Percentiles rank a stretch among this genome's conserved stretches.
phyloP scores from a whole-genome alignment of 2,888 invertebrate genomes.

The Leptinotarsa peninsularis region DNA sequence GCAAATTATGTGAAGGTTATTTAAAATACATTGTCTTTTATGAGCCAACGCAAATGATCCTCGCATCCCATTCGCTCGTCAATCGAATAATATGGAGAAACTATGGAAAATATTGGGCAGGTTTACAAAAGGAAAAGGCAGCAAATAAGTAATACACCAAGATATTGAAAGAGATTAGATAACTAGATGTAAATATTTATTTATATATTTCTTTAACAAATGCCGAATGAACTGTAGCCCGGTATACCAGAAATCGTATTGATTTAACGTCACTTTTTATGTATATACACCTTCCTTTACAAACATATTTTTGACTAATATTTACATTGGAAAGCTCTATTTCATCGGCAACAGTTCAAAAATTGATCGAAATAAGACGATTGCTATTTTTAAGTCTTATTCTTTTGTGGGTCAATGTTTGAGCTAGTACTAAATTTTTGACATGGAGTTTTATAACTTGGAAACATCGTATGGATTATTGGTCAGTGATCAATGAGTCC shows the following conservation, averaged over 20 bases:
- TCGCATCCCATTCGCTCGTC: no score
- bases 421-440: conserved; percentile 43
- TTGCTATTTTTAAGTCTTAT: conserved; percentile 59
- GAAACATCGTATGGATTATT: background rate
- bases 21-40: no score
- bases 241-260: background rate
- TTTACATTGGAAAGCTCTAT: conserved; percentile 1
- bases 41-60: no score
- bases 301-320: conserved; percentile 20
- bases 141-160: no score
- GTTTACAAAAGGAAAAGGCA: no score
- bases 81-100: no score
- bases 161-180: no score
- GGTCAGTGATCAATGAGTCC: background rate
- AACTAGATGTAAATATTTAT: no score
- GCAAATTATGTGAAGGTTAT: no score
- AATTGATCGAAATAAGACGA: conserved; percentile 64
- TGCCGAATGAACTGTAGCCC: background rate
- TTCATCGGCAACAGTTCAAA: conserved; percentile 48
- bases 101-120: no score
- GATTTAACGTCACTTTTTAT: conserved; percentile 13
- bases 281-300: conserved; percentile 21
- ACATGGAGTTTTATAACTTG: background rate
- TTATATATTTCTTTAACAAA: no score
- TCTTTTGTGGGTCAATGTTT: conserved; percentile 65